Conservation (phyloP, 1,140 invertebrate genomes). For the Caenorhabditis tropicalis region DNA sequence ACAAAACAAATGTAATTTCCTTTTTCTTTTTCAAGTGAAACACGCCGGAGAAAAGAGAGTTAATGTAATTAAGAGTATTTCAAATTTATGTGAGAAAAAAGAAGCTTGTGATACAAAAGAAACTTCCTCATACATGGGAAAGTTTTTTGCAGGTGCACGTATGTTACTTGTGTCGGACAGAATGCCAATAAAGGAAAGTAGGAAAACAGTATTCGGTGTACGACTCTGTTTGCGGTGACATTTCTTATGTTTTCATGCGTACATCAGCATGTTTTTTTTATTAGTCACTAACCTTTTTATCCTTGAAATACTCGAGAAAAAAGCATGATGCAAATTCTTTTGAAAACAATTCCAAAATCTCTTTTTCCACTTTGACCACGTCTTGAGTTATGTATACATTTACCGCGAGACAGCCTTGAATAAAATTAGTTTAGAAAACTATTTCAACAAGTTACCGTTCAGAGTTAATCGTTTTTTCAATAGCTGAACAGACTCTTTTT, state of each 20-base stretch:
- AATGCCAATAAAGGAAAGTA: background rate
- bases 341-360: background rate
- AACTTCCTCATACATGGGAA: too few relatives aligned
- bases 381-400: background rate
- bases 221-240: background rate
- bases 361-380: background rate
- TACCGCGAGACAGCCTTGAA: background rate
- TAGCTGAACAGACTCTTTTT: background rate
- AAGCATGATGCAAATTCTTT: slow-evolving; percentile 8
- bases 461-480: background rate
- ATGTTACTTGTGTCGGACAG: background rate
- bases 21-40: too few relatives aligned
- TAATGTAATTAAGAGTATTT: too few relatives aligned
- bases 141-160: background rate
- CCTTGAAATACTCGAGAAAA: slow-evolving; percentile 4
- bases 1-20: too few relatives aligned
- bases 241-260: background rate
- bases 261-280: background rate
- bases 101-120: too few relatives aligned
- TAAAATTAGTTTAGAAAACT: background rate
- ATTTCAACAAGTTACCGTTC: background rate
- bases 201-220: background rate
- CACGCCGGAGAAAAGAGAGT: too few relatives aligned
- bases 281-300: background rate
- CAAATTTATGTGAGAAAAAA: too few relatives aligned